Evolutionary conservation across 2,113 vertebrate species (phyloP).

Genomic region (Collichthys lucidus): DNA sequence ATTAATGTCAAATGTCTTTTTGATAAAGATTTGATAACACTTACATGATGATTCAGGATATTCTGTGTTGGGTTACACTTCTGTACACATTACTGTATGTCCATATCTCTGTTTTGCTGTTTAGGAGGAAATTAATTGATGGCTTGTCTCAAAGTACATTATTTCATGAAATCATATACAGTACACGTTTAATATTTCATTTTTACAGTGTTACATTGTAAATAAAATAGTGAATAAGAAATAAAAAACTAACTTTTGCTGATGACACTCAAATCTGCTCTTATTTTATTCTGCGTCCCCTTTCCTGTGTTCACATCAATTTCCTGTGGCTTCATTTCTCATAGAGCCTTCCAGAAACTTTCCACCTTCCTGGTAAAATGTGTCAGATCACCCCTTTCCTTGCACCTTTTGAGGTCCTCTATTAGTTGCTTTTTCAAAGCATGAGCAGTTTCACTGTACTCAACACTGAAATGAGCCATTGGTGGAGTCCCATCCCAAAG

Average conservation of each 20-base stretch:
- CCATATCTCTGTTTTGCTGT: slow-evolving; percentile 2
- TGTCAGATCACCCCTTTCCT: slow-evolving; percentile 23
- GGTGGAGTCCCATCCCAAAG: slow-evolving; percentile 80
- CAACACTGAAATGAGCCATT: slow-evolving; percentile 76
- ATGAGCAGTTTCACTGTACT: slow-evolving; percentile 67
- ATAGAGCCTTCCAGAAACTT: slow-evolving; percentile 51
- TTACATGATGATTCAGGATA: neutral
- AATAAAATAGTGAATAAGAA: slow-evolving; percentile 30
- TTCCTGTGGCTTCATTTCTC: neutral
- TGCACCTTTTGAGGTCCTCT: slow-evolving; percentile 25
- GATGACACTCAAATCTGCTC: neutral
- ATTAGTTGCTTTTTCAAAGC: slow-evolving; percentile 61
- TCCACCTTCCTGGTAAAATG: slow-evolving; percentile 54
- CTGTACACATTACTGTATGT: neutral
- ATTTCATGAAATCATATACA: slow-evolving; percentile 25
- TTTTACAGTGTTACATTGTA: slow-evolving; percentile 54
- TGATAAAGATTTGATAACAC: slow-evolving; percentile 17
- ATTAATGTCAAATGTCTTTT: slow-evolving; percentile 23
- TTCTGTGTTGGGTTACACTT: neutral
- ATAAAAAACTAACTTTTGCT: slow-evolving; percentile 35
- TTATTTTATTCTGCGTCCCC: neutral
- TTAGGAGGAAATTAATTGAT: neutral
- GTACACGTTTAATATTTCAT: slow-evolving; percentile 41
- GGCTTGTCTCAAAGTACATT: slow-evolving; percentile 7
- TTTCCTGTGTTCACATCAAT: neutral